These are phyloP conservation scores for Hoplodrina blanda DNA, from an alignment of 2,888 invertebrate genomes.

Conservation along the genomic window DNA sequence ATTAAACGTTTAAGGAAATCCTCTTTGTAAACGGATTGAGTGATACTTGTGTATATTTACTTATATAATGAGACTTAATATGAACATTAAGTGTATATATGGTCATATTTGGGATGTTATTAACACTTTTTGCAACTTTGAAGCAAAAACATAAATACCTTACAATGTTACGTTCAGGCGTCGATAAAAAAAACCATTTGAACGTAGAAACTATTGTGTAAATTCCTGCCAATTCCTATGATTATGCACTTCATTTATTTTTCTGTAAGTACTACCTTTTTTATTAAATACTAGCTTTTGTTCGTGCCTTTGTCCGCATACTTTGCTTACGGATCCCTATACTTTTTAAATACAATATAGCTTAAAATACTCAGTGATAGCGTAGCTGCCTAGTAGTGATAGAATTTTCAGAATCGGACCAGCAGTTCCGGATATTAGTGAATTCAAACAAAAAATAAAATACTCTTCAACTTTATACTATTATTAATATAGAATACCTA, in stretches of 20 bases:
- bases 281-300: too few species aligned
- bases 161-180: not conserved
- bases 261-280: not conserved
- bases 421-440: too few species aligned
- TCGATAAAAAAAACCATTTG: not conserved
- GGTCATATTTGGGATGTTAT: constrained; percentile 29
- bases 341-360: too few species aligned
- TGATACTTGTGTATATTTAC: constrained; percentile 24
- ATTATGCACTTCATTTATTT: not conserved
- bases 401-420: too few species aligned
- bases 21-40: constrained; percentile 26
- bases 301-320: too few species aligned
- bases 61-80: constrained; percentile 1
- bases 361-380: too few species aligned
- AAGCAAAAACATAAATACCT: not conserved
- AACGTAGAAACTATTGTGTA: not conserved
- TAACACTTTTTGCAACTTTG: constrained; percentile 19
- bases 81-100: not conserved
- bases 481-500: too few species aligned
- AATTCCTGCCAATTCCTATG: not conserved
- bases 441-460: too few species aligned
- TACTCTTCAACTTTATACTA: too few species aligned
- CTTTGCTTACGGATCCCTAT: too few species aligned
- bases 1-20: constrained; percentile 52
- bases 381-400: too few species aligned